phyloP scores from a whole-genome alignment of 2,797 vertebrate species.

The Lophius americanus region DNA sequence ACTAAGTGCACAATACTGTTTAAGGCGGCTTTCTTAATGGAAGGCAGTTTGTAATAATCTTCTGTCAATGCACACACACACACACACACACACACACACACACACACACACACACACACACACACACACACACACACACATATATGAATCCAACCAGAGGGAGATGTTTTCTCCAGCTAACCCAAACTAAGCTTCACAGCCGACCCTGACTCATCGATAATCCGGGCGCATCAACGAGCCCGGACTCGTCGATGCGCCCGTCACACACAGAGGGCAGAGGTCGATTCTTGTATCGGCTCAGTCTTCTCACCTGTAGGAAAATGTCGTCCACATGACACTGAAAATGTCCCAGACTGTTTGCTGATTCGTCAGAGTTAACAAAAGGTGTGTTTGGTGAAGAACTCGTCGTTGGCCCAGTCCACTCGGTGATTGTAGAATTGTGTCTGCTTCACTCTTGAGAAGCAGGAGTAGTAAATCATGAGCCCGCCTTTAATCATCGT shows the following conservation, averaged over 20 bases:
- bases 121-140: constrained; percentile 10
- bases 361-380: constrained; percentile 23
- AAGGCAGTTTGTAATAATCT: no score
- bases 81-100: constrained; percentile 11
- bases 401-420: constrained; percentile 1
- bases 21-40: no score
- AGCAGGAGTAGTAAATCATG: constrained; percentile 34
- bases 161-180: constrained; percentile 26
- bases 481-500: no score
- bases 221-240: no score
- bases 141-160: background rate
- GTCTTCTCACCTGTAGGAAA: constrained; percentile 51
- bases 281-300: constrained; percentile 45
- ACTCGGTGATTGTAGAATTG: background rate
- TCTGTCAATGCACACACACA: constrained; percentile 14
- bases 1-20: no score
- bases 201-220: constrained; percentile 1
- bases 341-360: constrained; percentile 30
- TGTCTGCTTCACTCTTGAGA: constrained; percentile 13
- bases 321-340: constrained; percentile 27
- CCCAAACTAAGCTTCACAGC: constrained; percentile 49
- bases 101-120: constrained; percentile 17
- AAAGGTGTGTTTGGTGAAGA: constrained; percentile 16
- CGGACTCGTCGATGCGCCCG: constrained; percentile 41
- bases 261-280: constrained; percentile 31